These are phyloP conservation scores for Euclidia mi DNA, from an alignment of 2,888 invertebrate genomes.

Conservation along the genomic window DNA sequence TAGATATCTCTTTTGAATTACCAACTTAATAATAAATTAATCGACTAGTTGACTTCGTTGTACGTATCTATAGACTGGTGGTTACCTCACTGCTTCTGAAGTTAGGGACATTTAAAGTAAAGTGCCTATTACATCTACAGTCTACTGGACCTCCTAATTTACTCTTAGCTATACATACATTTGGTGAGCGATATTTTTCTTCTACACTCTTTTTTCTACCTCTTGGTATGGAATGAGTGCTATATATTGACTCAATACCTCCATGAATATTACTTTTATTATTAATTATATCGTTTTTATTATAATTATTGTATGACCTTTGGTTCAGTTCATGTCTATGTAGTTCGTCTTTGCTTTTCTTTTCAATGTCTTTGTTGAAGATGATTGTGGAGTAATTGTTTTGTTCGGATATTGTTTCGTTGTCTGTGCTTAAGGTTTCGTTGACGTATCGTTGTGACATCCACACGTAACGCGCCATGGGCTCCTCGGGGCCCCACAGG, in stretches of 20 bases:
- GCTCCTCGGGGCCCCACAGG: slow-evolving; percentile 86
- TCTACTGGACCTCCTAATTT: slow-evolving; percentile 77
- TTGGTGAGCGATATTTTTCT: slow-evolving; percentile 81
- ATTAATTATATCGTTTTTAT: slow-evolving; percentile 63
- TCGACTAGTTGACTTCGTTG: slow-evolving; percentile 54
- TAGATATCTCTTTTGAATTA: too few relatives aligned
- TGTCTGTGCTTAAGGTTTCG: slow-evolving; percentile 73
- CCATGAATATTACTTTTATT: slow-evolving; percentile 56
- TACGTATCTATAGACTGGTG: slow-evolving; percentile 74
- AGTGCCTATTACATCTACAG: slow-evolving; percentile 85
- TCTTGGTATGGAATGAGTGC: slow-evolving; percentile 70
- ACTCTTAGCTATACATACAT: slow-evolving; percentile 81
- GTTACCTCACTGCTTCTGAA: slow-evolving; percentile 78
- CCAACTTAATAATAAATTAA: slow-evolving; percentile 68
- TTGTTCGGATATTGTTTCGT: slow-evolving; percentile 70
- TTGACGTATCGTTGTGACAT: slow-evolving; percentile 82
- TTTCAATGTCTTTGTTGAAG: slow-evolving; percentile 68
- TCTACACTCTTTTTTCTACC: slow-evolving; percentile 70
- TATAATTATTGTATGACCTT: slow-evolving; percentile 66
- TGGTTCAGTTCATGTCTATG: slow-evolving; percentile 67
- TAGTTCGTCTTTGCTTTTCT: slow-evolving; percentile 71
- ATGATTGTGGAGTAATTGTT: slow-evolving; percentile 74
- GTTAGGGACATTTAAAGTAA: slow-evolving; percentile 82
- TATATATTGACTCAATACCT: slow-evolving; percentile 64
- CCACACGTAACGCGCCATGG: slow-evolving; percentile 84